A percentile compares a stretch with the other conserved stretches of the same genome.
Conservation (phyloP, 35 echinoderm and acorn worm genomes). For the Amphiura filiformis region DNA sequence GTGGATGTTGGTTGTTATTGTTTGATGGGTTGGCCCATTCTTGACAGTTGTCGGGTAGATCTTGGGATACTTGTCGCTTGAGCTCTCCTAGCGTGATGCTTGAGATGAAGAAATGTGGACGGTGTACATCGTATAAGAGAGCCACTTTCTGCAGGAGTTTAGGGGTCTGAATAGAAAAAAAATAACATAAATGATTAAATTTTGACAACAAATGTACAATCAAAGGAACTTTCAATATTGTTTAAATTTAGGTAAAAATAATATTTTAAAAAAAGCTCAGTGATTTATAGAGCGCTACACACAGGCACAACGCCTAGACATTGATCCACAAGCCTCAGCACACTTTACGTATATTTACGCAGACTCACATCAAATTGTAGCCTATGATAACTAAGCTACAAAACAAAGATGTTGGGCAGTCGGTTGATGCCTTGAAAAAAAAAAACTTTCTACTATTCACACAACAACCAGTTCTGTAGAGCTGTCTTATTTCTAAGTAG, state of each 20-base stretch:
- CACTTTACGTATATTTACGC: no score
- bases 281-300: no score
- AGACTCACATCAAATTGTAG: no score
- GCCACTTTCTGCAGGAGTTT: conserved; percentile 72
- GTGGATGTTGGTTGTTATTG: conserved; percentile 38
- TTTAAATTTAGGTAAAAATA: no score
- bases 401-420: no score
- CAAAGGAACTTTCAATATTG: not conserved
- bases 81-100: conserved; percentile 69
- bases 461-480: not conserved
- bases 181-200: not conserved
- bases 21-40: conserved; percentile 76
- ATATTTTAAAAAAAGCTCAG: no score
- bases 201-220: not conserved
- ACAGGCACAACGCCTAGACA: no score
- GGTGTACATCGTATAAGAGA: conserved; percentile 89
- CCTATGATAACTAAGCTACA: no score
- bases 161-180: conserved; percentile 39
- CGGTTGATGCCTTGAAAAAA: no score
- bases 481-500: not conserved
- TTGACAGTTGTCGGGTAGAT: conserved; percentile 78
- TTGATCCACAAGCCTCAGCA: no score
- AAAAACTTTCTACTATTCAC: no score
- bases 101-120: conserved; percentile 88
- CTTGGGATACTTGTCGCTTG: conserved; percentile 67